Percentiles rank a stretch among this genome's conserved stretches.
Evolutionary conservation across 2,888 invertebrate species (phyloP).

Genomic region (Diarsia brunnea): DNA sequence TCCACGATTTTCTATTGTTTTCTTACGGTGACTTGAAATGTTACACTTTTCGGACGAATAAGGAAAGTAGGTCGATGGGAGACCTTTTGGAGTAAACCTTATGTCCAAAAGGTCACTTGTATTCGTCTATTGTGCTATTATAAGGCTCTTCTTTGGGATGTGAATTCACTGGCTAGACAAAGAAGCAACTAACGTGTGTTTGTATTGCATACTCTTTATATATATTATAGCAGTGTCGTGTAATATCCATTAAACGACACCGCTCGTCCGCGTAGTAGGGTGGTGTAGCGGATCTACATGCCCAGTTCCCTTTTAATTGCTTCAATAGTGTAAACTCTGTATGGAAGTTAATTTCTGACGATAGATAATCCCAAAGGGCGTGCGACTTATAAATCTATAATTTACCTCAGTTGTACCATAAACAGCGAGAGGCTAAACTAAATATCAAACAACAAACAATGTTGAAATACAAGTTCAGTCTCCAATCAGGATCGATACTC

Average conservation of each 20-base stretch:
- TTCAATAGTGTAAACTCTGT: no score
- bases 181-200: background rate
- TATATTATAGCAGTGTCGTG: no score
- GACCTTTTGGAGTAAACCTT: no score
- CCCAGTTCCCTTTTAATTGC: no score
- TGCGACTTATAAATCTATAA: background rate
- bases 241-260: background rate
- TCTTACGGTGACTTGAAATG: constrained; percentile 16
- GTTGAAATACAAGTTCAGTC: constrained; percentile 46
- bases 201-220: background rate
- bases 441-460: constrained; percentile 9
- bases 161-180: background rate
- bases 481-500: constrained; percentile 42
- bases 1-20: constrained; percentile 19
- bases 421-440: background rate
- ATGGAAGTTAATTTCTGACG: no score
- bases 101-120: background rate
- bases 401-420: background rate
- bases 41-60: constrained; percentile 4
- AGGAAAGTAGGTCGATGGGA: background rate
- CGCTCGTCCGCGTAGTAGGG: background rate
- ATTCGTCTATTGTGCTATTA: background rate
- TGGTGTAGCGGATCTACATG: background rate
- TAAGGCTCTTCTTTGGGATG: background rate
- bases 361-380: background rate